Percentiles rank a stretch among this genome's conserved stretches.
phyloP scores from a whole-genome alignment of 1,140 invertebrate species.

The Hylaeus volcanicus region DNA sequence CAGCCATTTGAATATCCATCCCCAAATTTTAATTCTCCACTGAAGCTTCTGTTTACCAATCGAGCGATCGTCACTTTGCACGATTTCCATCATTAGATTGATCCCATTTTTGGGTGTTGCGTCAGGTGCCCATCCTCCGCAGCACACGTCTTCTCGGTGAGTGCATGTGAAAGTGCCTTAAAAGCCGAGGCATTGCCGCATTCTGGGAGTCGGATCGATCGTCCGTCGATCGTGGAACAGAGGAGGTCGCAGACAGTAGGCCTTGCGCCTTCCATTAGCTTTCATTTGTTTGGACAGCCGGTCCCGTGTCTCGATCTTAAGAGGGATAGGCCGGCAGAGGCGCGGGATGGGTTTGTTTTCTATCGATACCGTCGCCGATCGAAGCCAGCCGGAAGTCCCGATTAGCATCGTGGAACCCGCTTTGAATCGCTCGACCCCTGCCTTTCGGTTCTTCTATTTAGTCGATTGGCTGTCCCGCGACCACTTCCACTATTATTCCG shows the following conservation, averaged over 20 bases:
- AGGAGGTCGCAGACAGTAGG: conserved; percentile 35
- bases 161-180: conserved; percentile 28
- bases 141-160: neutral
- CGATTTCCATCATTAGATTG: no score
- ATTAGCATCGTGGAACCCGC: conserved; percentile 58
- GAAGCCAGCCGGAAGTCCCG: conserved; percentile 56
- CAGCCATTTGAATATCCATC: no score
- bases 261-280: conserved; percentile 64
- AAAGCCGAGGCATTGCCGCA: conserved; percentile 20
- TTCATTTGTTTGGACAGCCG: conserved; percentile 68
- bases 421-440: conserved; percentile 28
- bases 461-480: conserved; percentile 36
- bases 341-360: conserved; percentile 55
- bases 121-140: neutral
- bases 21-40: no score
- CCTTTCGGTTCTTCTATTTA: conserved; percentile 31
- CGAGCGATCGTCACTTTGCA: no score
- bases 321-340: conserved; percentile 19
- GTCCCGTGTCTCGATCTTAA: conserved; percentile 64
- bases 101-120: neutral
- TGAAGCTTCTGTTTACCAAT: no score
- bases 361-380: conserved; percentile 56
- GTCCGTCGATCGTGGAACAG: conserved; percentile 19
- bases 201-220: conserved; percentile 28
- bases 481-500: conserved; percentile 33